These are phyloP conservation scores for Tetramorium bicarinatum DNA, from an alignment of 2,888 invertebrate genomes.

Conservation along the genomic window DNA sequence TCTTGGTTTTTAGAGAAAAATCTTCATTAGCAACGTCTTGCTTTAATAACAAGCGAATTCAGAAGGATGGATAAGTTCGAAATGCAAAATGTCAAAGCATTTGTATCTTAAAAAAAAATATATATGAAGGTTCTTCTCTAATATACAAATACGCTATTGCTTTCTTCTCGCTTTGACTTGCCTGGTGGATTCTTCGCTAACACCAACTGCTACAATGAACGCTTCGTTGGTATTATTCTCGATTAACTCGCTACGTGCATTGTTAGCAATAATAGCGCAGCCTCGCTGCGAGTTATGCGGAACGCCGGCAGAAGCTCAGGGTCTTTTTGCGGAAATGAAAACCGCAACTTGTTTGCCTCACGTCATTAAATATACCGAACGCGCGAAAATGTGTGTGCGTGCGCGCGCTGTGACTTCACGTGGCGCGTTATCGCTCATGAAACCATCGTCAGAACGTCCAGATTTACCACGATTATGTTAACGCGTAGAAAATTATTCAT, in stretches of 20 bases:
- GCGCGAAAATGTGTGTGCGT: neutral
- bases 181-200: neutral
- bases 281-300: conserved; percentile 12
- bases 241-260: conserved; percentile 11
- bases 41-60: neutral
- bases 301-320: conserved; percentile 26
- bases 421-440: conserved; percentile 33
- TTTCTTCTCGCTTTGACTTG: conserved; percentile 2
- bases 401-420: conserved; percentile 18
- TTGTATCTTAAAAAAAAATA: conserved; percentile 3
- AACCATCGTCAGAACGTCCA: conserved; percentile 16
- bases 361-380: conserved; percentile 66
- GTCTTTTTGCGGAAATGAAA: conserved; percentile 73
- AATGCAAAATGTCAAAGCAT: neutral
- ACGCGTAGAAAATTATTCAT: conserved; percentile 28
- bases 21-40: neutral
- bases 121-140: conserved; percentile 17
- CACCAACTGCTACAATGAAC: conserved; percentile 3
- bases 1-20: neutral
- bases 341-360: conserved; percentile 68
- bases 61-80: neutral
- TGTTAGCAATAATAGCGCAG: conserved; percentile 28
- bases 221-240: conserved; percentile 21
- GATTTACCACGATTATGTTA: conserved; percentile 26
- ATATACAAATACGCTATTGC: neutral